phyloP scores from a whole-genome alignment of 2,797 vertebrate species.

The Anguilla marmorata region DNA sequence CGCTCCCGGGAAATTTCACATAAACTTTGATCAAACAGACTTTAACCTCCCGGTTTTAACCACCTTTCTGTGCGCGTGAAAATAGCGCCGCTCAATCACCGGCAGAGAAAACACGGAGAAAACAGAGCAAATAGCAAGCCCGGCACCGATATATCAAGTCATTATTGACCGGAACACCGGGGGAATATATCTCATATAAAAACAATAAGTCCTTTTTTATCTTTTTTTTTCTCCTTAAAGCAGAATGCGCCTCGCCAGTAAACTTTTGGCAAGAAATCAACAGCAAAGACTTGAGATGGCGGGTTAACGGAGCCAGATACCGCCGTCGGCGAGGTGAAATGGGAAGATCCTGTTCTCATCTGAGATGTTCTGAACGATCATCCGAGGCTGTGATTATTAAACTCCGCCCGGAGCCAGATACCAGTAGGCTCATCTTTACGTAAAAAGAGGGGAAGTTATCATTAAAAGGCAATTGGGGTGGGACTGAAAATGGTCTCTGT shows the following conservation, averaged over 20 bases:
- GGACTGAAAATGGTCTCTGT: neutral
- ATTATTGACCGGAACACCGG: conserved; percentile 78
- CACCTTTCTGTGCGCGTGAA: conserved; percentile 68
- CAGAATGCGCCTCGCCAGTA: conserved; percentile 55
- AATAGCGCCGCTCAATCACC: conserved; percentile 77
- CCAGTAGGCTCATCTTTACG: neutral
- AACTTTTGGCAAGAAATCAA: conserved; percentile 90
- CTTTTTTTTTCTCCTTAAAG: conserved; percentile 47
- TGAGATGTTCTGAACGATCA: conserved; percentile 15
- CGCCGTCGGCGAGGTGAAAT: neutral
- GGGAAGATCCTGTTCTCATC: neutral
- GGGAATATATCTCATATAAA: conserved; percentile 82
- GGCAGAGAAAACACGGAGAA: conserved; percentile 75
- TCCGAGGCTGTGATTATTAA: neutral
- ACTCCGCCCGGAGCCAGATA: neutral
- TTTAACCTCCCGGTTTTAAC: conserved; percentile 75
- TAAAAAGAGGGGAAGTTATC: neutral
- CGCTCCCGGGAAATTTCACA: conserved; percentile 88
- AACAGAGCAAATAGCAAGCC: conserved; percentile 81
- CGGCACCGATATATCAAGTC: conserved; percentile 75
- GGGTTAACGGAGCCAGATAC: neutral
- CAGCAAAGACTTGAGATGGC: conserved; percentile 77
- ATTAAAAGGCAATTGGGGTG: neutral
- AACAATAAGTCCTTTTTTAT: conserved; percentile 74
- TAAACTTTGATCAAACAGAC: conserved; percentile 98